These are phyloP conservation scores for Drosophila simulans DNA, from an alignment of 1,140 invertebrate genomes.

Conservation along the genomic window DNA sequence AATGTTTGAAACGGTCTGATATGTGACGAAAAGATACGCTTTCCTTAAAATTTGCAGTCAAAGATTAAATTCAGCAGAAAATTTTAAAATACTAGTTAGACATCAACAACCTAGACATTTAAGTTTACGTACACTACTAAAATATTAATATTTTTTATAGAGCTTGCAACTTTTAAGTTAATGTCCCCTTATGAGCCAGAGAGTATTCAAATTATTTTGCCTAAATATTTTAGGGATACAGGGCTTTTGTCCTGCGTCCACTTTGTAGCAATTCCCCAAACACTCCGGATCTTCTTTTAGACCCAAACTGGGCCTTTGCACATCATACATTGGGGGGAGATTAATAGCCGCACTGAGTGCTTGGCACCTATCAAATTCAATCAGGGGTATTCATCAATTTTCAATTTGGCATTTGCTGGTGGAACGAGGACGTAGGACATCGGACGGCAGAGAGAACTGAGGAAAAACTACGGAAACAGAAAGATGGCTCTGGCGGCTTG, in stretches of 20 bases:
- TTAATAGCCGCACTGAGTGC: slow-evolving; percentile 81
- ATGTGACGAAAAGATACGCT: not conserved
- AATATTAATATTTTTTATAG: too few relatives aligned
- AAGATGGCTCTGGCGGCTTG: slow-evolving; percentile 55
- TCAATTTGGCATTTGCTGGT: slow-evolving; percentile 73
- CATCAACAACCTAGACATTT: too few relatives aligned
- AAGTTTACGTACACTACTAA: too few relatives aligned
- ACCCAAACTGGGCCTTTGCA: slow-evolving; percentile 12
- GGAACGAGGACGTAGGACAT: slow-evolving; percentile 15
- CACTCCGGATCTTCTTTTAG: not conserved
- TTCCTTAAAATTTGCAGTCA: not conserved
- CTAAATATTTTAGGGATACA: not conserved
- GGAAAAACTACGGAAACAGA: slow-evolving; percentile 55
- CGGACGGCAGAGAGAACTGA: not conserved
- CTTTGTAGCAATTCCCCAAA: slow-evolving; percentile 2
- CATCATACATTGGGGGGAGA: slow-evolving; percentile 75
- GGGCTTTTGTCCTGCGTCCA: not conserved
- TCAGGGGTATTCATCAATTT: slow-evolving; percentile 83
- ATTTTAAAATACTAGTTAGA: too few relatives aligned
- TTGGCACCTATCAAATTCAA: slow-evolving; percentile 83
- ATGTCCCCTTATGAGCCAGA: too few relatives aligned
- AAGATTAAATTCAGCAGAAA: not conserved
- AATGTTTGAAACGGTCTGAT: slow-evolving; percentile 11
- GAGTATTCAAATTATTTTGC: too few relatives aligned
- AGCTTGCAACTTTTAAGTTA: too few relatives aligned